Percentiles rank a stretch among this genome's conserved stretches.
Evolutionary conservation across 2,797 vertebrate genomes (phyloP).

Genomic region (Coregonus ussuriensis): DNA sequence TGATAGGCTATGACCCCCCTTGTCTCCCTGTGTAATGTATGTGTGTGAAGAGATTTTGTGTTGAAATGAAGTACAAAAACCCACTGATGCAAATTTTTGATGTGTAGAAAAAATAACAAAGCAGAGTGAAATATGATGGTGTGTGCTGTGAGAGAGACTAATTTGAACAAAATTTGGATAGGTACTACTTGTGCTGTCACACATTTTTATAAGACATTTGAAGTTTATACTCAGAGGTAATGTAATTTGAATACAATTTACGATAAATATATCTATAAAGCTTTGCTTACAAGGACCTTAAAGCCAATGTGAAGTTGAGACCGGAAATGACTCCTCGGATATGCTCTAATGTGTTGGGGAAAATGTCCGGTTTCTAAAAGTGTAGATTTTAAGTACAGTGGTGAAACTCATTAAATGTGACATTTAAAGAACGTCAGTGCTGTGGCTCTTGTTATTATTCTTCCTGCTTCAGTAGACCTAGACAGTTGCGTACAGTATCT

Average conservation of each 20-base stretch:
- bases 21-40: conserved; percentile 72
- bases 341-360: conserved; percentile 80
- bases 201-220: conserved; percentile 75
- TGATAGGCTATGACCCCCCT: no score
- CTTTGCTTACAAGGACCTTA: conserved; percentile 55
- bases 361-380: conserved; percentile 83
- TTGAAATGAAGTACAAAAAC: conserved; percentile 84
- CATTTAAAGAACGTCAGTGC: conserved; percentile 73
- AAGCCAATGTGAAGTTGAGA: conserved; percentile 46
- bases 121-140: conserved; percentile 51
- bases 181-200: conserved; percentile 63
- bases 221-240: conserved; percentile 78
- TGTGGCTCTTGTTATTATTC: conserved; percentile 22
- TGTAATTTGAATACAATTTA: conserved; percentile 76
- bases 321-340: conserved; percentile 74
- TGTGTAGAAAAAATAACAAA: conserved; percentile 52
- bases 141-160: conserved; percentile 58
- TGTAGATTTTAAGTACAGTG: conserved; percentile 90
- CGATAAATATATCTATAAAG: conserved; percentile 58
- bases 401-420: conserved; percentile 94
- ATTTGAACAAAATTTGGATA: conserved; percentile 56
- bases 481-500: not conserved
- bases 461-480: not conserved
- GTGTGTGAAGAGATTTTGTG: no score
- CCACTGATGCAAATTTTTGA: conserved; percentile 45